phyloP scores from a whole-genome alignment of 2,797 vertebrate genomes.

The Limosa lapponica region DNA sequence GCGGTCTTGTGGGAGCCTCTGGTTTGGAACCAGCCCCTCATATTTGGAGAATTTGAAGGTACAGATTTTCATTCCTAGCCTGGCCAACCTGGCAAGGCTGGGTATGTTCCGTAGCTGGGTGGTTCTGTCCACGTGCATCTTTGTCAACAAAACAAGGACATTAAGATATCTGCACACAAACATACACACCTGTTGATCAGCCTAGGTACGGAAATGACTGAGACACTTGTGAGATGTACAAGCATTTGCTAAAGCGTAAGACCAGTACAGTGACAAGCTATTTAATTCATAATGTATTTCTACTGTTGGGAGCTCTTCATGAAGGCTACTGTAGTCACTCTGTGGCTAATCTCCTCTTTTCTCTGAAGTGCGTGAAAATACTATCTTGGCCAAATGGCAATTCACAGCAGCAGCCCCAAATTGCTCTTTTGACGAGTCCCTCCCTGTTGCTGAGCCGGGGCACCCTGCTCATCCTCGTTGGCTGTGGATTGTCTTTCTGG shows the following conservation, averaged over 20 bases:
- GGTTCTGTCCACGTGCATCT: background rate
- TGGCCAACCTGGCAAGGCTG: background rate
- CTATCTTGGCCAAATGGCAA: background rate
- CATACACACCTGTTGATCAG: rapidly evolving
- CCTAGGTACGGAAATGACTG: background rate
- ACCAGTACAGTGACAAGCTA: background rate
- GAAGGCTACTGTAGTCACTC: background rate
- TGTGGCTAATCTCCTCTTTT: background rate
- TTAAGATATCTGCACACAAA: background rate
- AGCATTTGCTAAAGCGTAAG: background rate
- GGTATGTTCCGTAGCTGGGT: background rate
- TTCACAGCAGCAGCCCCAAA: background rate
- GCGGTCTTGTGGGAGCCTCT: background rate
- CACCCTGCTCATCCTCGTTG: rapidly evolving
- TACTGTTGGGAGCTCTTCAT: background rate
- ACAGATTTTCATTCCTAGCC: background rate
- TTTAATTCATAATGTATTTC: background rate
- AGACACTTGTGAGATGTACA: background rate
- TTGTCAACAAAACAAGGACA: background rate
- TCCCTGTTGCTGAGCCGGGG: background rate
- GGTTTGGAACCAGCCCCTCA: background rate
- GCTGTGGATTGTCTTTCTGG: background rate
- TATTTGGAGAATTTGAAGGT: background rate
- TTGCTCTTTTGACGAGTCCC: rapidly evolving
- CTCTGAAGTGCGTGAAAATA: background rate